phyloP scores from a whole-genome alignment of 2,888 invertebrate genomes.

The Xestoiulus laeticollis region DNA sequence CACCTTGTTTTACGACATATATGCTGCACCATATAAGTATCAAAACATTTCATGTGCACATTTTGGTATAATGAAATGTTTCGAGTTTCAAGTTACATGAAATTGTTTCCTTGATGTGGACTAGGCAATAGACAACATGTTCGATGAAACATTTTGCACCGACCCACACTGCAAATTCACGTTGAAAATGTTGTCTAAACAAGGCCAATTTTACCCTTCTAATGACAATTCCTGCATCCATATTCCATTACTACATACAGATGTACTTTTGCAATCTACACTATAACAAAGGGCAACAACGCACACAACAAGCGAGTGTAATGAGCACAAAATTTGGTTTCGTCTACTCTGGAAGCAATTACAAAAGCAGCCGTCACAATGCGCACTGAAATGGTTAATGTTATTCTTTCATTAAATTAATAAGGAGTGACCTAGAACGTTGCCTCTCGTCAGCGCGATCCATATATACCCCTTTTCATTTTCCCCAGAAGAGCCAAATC shows the following conservation, averaged over 20 bases:
- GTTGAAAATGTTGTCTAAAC: not conserved
- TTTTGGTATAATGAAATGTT: too few relatives aligned
- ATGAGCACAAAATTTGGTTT: not conserved
- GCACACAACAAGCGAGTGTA: not conserved
- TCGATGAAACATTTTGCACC: not conserved
- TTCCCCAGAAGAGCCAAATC: not conserved
- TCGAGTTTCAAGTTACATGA: too few relatives aligned
- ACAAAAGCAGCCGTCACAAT: slow-evolving; percentile 15
- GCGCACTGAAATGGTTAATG: slow-evolving; percentile 14
- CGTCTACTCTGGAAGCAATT: not conserved
- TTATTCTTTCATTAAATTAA: slow-evolving; percentile 39
- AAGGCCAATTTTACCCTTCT: not conserved
- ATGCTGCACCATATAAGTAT: too few relatives aligned
- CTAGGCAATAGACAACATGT: too few relatives aligned
- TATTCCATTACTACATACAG: not conserved
- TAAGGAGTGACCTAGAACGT: slow-evolving; percentile 15
- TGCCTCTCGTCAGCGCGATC: slow-evolving; percentile 16
- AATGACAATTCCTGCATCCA: not conserved
- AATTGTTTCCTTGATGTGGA: too few relatives aligned
- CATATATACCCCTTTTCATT: not conserved
- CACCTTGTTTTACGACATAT: too few relatives aligned
- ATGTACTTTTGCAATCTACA: not conserved
- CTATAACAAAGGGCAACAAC: not conserved
- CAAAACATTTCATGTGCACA: too few relatives aligned
- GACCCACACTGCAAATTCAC: not conserved